These are phyloP conservation scores for Lates calcarifer DNA, from an alignment of 2,113 vertebrate genomes.

Conservation along the genomic window DNA sequence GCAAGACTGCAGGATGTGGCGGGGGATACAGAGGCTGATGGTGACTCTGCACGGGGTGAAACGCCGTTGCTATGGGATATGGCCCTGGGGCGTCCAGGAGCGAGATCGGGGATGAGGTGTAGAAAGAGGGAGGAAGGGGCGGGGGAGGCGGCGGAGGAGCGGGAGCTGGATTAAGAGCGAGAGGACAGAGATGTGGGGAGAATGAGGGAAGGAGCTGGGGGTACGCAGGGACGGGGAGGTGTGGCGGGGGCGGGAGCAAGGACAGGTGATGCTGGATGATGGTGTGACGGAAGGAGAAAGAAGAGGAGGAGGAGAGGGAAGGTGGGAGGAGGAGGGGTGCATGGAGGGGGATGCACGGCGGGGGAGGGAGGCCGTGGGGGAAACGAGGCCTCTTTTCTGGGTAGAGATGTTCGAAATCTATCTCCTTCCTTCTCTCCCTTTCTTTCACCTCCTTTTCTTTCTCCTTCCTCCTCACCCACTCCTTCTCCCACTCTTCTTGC, in stretches of 20 bases:
- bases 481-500: slow-evolving; percentile 40
- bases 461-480: slow-evolving; percentile 58
- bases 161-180: slow-evolving; percentile 47
- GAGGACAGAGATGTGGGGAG: slow-evolving; percentile 57
- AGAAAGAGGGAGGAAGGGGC: slow-evolving; percentile 58
- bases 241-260: slow-evolving; percentile 60
- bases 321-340: slow-evolving; percentile 65
- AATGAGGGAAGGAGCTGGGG: slow-evolving; percentile 70
- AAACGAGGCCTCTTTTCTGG: slow-evolving; percentile 61
- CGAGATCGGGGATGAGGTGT: slow-evolving; percentile 57
- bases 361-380: slow-evolving; percentile 45
- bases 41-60: slow-evolving; percentile 68
- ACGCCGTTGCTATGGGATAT: slow-evolving; percentile 64
- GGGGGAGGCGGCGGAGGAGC: slow-evolving; percentile 45
- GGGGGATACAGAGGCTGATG: slow-evolving; percentile 59
- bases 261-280: slow-evolving; percentile 76
- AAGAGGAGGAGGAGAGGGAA: slow-evolving; percentile 53
- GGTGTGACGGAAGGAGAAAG: slow-evolving; percentile 75
- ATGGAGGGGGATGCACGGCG: slow-evolving; percentile 59
- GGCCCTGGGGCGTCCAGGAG: slow-evolving; percentile 56
- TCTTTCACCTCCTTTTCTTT: slow-evolving; percentile 43
- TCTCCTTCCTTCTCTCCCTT: slow-evolving; percentile 51
- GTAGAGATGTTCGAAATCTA: slow-evolving; percentile 46
- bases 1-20: slow-evolving; percentile 64
- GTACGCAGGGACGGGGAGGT: slow-evolving; percentile 59